These are phyloP conservation scores for Emydoidea blandingii DNA, from an alignment of 2,797 vertebrate genomes.

Conservation along the genomic window DNA sequence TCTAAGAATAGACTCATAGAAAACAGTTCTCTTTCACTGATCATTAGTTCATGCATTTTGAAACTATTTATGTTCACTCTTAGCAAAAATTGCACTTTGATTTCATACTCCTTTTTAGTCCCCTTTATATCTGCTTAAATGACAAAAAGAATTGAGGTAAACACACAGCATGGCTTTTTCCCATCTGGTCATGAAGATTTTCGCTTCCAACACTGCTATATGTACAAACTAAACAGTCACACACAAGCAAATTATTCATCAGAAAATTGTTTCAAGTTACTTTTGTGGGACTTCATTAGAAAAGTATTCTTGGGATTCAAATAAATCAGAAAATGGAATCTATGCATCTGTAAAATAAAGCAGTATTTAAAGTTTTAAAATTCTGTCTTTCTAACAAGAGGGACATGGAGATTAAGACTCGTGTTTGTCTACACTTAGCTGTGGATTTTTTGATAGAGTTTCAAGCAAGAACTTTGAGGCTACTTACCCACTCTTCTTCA, in stretches of 20 bases:
- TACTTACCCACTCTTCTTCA: slow-evolving; percentile 97
- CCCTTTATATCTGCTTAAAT: neutral
- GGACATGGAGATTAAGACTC: neutral
- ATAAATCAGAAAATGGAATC: neutral
- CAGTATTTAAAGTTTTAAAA: neutral
- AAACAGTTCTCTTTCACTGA: neutral
- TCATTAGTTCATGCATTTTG: neutral
- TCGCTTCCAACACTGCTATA: neutral
- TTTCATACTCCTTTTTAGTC: neutral
- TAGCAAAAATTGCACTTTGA: neutral
- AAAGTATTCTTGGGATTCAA: neutral
- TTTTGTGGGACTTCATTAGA: neutral
- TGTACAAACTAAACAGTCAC: neutral
- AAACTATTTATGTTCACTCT: neutral
- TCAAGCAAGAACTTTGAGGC: neutral
- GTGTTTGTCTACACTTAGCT: neutral
- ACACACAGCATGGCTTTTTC: neutral
- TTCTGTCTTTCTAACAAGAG: rapidly evolving
- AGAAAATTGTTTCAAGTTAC: neutral
- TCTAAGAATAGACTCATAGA: neutral
- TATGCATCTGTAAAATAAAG: neutral
- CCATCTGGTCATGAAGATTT: neutral
- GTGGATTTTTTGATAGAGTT: rapidly evolving
- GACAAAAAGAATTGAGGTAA: neutral
- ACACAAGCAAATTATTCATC: neutral